phyloP scores from a whole-genome alignment of 2,888 invertebrate species.

The Matsumyia berberina region DNA sequence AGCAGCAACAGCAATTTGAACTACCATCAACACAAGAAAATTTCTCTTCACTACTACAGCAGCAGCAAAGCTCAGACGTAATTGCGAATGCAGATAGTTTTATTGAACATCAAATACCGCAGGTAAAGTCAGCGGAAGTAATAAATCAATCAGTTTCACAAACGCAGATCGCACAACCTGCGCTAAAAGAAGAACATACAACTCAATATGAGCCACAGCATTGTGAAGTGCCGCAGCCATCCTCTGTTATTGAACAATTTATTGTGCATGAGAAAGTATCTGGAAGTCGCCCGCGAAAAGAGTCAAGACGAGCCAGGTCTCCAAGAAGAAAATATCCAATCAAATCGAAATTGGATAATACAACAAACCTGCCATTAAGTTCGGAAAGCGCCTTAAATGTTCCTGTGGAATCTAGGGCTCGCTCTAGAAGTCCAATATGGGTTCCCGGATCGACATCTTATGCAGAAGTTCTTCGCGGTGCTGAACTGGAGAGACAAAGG shows the following conservation, averaged over 20 bases:
- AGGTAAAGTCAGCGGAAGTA: conserved; percentile 33
- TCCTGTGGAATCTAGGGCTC: conserved; percentile 81
- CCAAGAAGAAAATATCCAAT: conserved; percentile 50
- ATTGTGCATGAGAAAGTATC: conserved; percentile 41
- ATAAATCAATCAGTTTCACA: not conserved
- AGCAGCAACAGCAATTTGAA: conserved; percentile 68
- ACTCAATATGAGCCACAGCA: not conserved
- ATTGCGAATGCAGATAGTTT: conserved; percentile 66
- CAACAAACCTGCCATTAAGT: not conserved
- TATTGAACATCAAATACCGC: conserved; percentile 39
- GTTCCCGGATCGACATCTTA: conserved; percentile 90
- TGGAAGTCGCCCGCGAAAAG: conserved; percentile 20
- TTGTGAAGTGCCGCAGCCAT: not conserved
- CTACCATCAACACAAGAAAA: conserved; percentile 45
- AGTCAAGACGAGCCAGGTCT: conserved; percentile 58
- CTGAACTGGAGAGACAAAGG: conserved; percentile 81
- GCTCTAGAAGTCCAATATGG: conserved; percentile 91
- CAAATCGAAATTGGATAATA: conserved; percentile 24
- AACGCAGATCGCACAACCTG: conserved; percentile 1
- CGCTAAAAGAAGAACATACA: not conserved
- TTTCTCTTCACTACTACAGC: not conserved
- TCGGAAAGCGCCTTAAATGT: conserved; percentile 36
- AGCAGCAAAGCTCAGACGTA: conserved; percentile 35
- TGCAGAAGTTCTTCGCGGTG: conserved; percentile 91
- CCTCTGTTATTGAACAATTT: conserved; percentile 30